Evolutionary conservation across 2,888 invertebrate genomes (phyloP).

Genomic region (Meloe dianella): DNA sequence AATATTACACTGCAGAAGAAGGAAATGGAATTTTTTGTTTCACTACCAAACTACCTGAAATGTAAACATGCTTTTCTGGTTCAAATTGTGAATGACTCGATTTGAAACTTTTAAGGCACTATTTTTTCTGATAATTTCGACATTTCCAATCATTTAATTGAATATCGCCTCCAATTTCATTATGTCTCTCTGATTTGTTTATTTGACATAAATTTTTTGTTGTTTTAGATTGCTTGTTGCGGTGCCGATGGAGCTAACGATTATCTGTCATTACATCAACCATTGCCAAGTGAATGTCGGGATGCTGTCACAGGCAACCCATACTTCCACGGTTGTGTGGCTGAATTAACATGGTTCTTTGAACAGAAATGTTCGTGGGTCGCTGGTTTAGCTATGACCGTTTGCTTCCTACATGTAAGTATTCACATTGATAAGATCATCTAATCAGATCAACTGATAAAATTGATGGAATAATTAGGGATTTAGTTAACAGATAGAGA

Average conservation of each 20-base stretch:
- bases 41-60: not conserved
- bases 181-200: not conserved
- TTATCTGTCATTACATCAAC: constrained; percentile 77
- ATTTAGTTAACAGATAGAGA: constrained; percentile 11
- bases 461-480: not conserved
- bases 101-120: constrained; percentile 16
- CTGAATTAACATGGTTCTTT: constrained; percentile 86
- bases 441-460: not conserved
- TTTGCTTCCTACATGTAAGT: constrained; percentile 81
- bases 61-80: not conserved
- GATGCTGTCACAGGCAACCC: constrained; percentile 89
- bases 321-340: constrained; percentile 86
- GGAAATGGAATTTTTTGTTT: not conserved
- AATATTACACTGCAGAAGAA: not conserved
- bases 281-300: constrained; percentile 82
- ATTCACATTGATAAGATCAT: constrained; percentile 12
- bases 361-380: constrained; percentile 85
- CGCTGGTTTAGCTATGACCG: constrained; percentile 76
- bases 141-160: too few relatives aligned
- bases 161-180: too few relatives aligned
- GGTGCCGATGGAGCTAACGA: constrained; percentile 88
- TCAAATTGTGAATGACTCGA: not conserved
- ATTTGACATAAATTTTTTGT: too few relatives aligned
- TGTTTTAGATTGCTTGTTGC: constrained; percentile 81
- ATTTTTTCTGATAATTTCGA: too few relatives aligned